Evolutionary conservation across 1,140 invertebrate genomes (phyloP).

Genomic region (Archivesica marissinica): DNA sequence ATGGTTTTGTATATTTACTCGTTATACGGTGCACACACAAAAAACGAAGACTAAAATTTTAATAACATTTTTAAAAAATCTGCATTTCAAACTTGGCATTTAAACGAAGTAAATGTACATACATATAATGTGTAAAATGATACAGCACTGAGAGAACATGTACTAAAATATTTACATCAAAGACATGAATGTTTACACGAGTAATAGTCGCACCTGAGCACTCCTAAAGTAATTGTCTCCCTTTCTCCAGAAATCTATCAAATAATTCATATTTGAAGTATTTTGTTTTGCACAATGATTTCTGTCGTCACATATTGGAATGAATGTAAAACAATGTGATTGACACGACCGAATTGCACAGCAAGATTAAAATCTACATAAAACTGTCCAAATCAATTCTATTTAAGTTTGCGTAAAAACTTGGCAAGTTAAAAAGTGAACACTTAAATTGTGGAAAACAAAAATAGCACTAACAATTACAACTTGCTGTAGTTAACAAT

Average conservation of each 20-base stretch:
- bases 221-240: background rate
- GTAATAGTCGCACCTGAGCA: background rate
- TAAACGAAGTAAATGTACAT: background rate
- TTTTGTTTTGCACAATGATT: background rate
- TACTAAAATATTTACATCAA: conserved; percentile 1
- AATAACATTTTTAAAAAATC: background rate
- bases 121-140: background rate
- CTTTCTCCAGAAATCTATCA: background rate
- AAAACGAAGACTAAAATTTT: background rate
- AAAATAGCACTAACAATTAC: conserved; percentile 13
- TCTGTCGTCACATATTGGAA: background rate
- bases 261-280: background rate
- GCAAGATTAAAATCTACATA: background rate
- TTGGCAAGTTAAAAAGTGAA: too few relatives aligned
- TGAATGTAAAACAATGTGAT: background rate
- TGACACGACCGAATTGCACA: background rate
- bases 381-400: background rate
- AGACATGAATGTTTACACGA: background rate
- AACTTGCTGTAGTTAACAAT: conserved; percentile 11
- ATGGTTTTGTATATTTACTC: background rate
- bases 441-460: background rate
- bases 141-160: background rate
- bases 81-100: background rate
- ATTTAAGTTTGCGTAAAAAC: too few relatives aligned
- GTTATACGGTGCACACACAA: background rate